Conservation (phyloP, 2,797 vertebrate species). For the Halcyon smyrnensis region DNA sequence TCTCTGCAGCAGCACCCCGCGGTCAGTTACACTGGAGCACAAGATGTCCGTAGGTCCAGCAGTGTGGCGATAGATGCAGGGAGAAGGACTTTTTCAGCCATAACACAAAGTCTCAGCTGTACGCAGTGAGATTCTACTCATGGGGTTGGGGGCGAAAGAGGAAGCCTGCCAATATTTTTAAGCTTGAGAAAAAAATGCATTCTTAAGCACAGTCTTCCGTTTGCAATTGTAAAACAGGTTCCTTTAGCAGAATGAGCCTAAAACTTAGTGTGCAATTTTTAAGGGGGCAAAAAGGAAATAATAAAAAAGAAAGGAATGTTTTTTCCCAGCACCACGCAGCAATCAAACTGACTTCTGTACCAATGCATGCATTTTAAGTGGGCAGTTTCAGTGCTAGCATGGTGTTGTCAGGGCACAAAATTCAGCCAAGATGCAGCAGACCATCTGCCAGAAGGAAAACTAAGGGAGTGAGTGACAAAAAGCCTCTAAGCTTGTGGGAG, state of each 20-base stretch:
- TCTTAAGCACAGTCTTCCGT: background rate
- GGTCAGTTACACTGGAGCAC: background rate
- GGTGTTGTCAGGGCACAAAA: background rate
- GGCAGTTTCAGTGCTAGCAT: background rate
- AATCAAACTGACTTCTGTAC: background rate
- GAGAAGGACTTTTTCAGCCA: background rate
- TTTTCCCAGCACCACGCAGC: background rate
- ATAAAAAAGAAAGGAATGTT: background rate
- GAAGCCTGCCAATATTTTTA: background rate
- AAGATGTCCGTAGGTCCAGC: background rate
- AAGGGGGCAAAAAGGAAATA: background rate
- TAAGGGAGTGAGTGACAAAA: background rate
- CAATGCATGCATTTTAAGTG: background rate
- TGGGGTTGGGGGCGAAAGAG: accelerated
- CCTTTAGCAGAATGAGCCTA: background rate
- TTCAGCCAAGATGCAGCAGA: background rate
- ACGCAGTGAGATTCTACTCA: background rate
- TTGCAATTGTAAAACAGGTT: background rate
- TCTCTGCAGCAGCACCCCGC: background rate
- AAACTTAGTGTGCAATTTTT: background rate
- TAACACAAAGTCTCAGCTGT: background rate
- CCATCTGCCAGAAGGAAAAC: conserved; percentile 48
- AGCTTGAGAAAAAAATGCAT: background rate
- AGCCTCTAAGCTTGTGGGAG: background rate
- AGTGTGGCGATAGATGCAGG: background rate